These are phyloP conservation scores for Muntiacus reevesi DNA, from an alignment of 2,113 vertebrate species.

Conservation along the genomic window DNA sequence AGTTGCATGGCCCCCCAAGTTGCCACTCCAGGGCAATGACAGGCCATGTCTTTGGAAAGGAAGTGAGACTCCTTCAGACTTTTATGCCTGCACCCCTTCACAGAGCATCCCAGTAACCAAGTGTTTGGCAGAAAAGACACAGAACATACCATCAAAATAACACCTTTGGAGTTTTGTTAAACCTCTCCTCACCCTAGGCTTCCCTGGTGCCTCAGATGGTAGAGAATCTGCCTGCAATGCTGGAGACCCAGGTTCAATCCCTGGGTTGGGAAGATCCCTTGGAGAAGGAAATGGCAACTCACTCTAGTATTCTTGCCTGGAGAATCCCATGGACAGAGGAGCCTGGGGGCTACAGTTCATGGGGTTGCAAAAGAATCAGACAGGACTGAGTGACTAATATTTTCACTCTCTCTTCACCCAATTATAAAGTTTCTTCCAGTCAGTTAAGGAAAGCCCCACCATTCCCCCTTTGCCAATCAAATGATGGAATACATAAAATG, in stretches of 20 bases:
- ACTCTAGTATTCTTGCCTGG: not conserved
- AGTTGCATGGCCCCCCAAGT: not conserved
- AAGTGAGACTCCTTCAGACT: not conserved
- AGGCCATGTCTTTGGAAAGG: not conserved
- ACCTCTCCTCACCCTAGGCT: not conserved
- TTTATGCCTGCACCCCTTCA: not conserved
- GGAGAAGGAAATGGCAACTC: not conserved
- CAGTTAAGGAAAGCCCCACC: not conserved
- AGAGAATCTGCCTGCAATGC: not conserved
- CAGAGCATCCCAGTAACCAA: not conserved
- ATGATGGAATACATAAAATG: not conserved
- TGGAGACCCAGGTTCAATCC: not conserved
- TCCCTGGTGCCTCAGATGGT: not conserved
- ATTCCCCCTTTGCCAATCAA: not conserved
- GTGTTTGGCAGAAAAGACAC: not conserved
- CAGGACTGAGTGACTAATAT: not conserved
- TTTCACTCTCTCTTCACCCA: not conserved
- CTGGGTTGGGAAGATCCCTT: not conserved
- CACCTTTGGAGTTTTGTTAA: not conserved
- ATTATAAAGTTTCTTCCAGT: not conserved
- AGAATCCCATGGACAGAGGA: not conserved
- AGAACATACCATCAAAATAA: not conserved
- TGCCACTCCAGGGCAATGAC: not conserved
- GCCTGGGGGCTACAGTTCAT: not conserved
- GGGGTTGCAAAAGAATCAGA: not conserved